Evolutionary conservation across 2,113 vertebrate genomes (phyloP).

Genomic region (Podilymbus podiceps): DNA sequence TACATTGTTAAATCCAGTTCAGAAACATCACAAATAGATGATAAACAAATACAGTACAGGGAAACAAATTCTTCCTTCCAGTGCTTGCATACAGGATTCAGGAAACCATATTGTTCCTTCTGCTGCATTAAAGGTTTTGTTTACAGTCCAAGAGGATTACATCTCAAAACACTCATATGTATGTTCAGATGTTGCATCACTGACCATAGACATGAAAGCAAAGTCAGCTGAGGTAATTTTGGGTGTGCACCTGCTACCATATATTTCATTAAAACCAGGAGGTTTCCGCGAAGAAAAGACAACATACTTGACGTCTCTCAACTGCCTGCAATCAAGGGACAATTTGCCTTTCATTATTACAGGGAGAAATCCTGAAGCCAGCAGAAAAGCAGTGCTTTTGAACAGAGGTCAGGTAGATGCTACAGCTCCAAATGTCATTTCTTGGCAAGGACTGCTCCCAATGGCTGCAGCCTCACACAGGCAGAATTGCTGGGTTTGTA

Average conservation of each 20-base stretch:
- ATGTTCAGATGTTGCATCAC: neutral
- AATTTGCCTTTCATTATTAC: neutral
- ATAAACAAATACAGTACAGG: neutral
- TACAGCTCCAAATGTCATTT: neutral
- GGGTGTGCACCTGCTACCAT: neutral
- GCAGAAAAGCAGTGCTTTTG: neutral
- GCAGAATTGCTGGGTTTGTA: neutral
- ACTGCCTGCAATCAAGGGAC: neutral
- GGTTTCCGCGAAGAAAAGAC: neutral
- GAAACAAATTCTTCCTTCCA: neutral
- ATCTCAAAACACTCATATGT: neutral
- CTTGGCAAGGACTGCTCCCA: neutral
- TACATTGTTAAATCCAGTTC: neutral
- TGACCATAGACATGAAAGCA: neutral
- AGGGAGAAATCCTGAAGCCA: neutral
- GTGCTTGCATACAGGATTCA: neutral
- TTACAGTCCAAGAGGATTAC: neutral
- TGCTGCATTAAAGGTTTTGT: neutral
- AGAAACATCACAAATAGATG: neutral
- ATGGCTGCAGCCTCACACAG: neutral
- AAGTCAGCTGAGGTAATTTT: neutral
- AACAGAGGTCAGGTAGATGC: neutral
- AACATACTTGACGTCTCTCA: neutral
- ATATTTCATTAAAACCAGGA: neutral
- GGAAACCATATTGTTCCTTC: neutral